These are phyloP conservation scores for Poecilia picta DNA, from an alignment of 2,797 vertebrate species.

Conservation along the genomic window DNA sequence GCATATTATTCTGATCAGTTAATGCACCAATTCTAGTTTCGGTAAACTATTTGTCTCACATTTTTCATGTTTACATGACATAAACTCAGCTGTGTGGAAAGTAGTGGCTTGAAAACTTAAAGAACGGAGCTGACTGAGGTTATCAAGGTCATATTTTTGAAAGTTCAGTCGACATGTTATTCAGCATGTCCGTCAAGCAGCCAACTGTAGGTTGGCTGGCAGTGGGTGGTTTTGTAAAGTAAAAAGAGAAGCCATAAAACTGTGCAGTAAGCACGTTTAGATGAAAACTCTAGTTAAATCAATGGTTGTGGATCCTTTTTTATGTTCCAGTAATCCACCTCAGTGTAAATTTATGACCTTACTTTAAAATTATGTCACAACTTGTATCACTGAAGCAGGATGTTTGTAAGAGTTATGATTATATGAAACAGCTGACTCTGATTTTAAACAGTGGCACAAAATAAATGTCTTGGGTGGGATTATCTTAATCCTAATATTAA, in stretches of 20 bases:
- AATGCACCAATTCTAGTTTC: neutral
- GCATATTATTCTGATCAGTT: neutral
- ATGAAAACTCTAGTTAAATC: neutral
- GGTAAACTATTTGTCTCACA: neutral
- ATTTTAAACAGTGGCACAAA: neutral
- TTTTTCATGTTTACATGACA: neutral
- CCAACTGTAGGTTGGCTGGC: neutral
- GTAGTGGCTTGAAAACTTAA: neutral
- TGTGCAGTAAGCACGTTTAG: neutral
- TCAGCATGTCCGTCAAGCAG: neutral
- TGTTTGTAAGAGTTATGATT: neutral
- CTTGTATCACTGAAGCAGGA: neutral
- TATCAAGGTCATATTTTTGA: neutral
- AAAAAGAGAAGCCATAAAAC: neutral
- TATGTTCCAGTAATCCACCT: neutral
- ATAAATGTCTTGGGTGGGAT: neutral
- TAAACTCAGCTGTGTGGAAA: neutral
- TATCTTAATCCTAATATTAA: neutral
- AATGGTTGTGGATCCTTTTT: neutral
- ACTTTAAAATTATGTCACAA: neutral
- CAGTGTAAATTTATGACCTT: neutral
- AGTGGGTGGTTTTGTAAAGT: neutral
- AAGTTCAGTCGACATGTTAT: neutral
- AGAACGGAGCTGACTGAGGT: neutral
- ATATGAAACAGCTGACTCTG: neutral